Evolutionary conservation across 2,797 vertebrate species (phyloP), one percentile per base, ranked within the genome.

Genomic region (Poecilia picta): DNA sequence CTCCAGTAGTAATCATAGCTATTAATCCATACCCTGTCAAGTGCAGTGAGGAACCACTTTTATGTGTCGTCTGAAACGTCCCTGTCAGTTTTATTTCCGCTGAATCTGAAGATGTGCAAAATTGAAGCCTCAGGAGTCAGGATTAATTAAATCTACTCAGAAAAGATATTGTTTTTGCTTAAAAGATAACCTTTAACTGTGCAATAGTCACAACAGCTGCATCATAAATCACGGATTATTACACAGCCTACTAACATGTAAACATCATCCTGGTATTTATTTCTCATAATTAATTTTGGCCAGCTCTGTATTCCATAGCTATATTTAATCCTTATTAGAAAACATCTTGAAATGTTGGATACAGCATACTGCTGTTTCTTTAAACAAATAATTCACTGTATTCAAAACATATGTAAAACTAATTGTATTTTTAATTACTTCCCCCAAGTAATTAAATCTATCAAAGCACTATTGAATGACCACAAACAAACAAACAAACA

Each of bases 1-100:
- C 84, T 82, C 68, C 59, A n/a, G 75, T 83, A 68, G 39, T 79
- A 81, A 87, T 85, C 55, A 66, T 79, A 88, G 76, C 82, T 84
- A 87, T 82, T 84, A 80, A 84, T 90, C 82, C 85, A 46, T 28
- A 28, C 53, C 73, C 87, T 89, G 87, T 88, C 90, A 88, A 41
- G 85, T 78, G 71, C 8, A 75, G 76, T 66, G 75, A 89, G 71
- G 78, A n/a, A 55, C 51, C 76, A 73, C 77, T 89, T 88, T 78
- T 75, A 83, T 5, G 25, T 85, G 81, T 81, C 77, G 72, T 85
- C 79, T 84, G 77, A 87, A 91, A 91, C 53, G 79, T 57, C 74
- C 72, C 79, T 64, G 88, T 88, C 82, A 73, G 53, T 79, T 85
- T 85, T 82, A 83, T 75, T 68, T 59, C 71, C 79, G 78, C 75